These are phyloP conservation scores for Acyrthosiphon pisum DNA, from an alignment of 1,140 invertebrate genomes.

Conservation along the genomic window DNA sequence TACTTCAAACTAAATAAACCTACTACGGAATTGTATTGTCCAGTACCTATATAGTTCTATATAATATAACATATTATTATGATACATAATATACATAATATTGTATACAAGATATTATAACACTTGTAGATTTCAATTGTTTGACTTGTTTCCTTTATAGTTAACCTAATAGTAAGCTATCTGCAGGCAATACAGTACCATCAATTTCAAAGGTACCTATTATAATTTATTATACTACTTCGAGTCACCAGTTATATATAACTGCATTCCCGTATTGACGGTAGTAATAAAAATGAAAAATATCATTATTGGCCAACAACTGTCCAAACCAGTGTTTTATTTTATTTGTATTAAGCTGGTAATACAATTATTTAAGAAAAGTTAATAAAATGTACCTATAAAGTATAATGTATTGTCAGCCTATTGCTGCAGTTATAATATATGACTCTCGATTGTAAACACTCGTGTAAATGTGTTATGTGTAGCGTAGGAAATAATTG, in stretches of 20 bases:
- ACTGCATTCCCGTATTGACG: neutral
- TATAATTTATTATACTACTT: neutral
- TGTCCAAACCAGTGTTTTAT: neutral
- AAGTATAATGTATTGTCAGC: neutral
- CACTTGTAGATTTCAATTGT: neutral
- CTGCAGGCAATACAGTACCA: neutral
- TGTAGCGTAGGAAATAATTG: neutral
- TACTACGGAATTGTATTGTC: neutral
- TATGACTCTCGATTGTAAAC: neutral
- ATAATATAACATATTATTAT: neutral
- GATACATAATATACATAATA: neutral
- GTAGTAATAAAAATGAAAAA: neutral
- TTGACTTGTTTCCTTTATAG: neutral
- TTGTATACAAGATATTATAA: neutral
- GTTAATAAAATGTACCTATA: neutral
- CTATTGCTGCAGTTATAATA: neutral
- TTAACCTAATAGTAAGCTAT: neutral
- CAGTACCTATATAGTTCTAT: too few relatives aligned
- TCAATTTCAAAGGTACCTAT: neutral
- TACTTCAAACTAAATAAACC: neutral
- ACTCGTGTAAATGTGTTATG: neutral
- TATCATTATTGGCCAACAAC: neutral
- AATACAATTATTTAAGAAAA: neutral
- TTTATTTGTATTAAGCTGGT: neutral
- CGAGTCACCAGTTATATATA: neutral